Evolutionary conservation across 2,888 invertebrate genomes (phyloP).

Genomic region (Neoaliturus tenellus): DNA sequence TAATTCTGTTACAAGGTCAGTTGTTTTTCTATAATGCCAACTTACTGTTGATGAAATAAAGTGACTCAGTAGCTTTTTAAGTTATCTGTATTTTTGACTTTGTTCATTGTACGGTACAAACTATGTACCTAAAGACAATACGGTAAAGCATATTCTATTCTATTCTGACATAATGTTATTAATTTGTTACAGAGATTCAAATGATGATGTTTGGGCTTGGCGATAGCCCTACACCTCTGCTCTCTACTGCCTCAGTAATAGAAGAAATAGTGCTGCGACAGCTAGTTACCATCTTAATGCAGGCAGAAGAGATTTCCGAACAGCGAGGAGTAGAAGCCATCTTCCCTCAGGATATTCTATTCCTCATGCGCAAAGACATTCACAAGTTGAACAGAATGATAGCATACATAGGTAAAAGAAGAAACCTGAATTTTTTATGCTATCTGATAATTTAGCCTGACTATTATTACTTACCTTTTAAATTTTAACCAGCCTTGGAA

Average conservation of each 20-base stretch:
- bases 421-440: neutral
- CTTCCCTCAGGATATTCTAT: slow-evolving; percentile 85
- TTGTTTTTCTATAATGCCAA: too few relatives aligned
- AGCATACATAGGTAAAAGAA: slow-evolving; percentile 77
- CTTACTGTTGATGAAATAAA: too few relatives aligned
- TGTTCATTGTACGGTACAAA: too few relatives aligned
- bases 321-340: slow-evolving; percentile 76
- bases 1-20: too few relatives aligned
- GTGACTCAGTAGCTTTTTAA: too few relatives aligned
- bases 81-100: too few relatives aligned
- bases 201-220: slow-evolving; percentile 97
- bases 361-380: slow-evolving; percentile 88
- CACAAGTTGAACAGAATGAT: slow-evolving; percentile 85
- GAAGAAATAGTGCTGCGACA: slow-evolving; percentile 91
- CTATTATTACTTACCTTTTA: too few relatives aligned
- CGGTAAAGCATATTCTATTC: too few relatives aligned
- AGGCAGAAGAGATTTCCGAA: slow-evolving; percentile 82
- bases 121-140: too few relatives aligned
- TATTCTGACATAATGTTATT: too few relatives aligned
- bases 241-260: slow-evolving; percentile 88
- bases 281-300: slow-evolving; percentile 84
- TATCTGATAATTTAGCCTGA: too few relatives aligned
- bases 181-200: slow-evolving; percentile 82
- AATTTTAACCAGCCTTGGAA: too few relatives aligned
- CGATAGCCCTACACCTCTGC: slow-evolving; percentile 87